Conservation (phyloP, 35 echinoderm and acorn worm genomes). For the Holothuria glaberrima region DNA sequence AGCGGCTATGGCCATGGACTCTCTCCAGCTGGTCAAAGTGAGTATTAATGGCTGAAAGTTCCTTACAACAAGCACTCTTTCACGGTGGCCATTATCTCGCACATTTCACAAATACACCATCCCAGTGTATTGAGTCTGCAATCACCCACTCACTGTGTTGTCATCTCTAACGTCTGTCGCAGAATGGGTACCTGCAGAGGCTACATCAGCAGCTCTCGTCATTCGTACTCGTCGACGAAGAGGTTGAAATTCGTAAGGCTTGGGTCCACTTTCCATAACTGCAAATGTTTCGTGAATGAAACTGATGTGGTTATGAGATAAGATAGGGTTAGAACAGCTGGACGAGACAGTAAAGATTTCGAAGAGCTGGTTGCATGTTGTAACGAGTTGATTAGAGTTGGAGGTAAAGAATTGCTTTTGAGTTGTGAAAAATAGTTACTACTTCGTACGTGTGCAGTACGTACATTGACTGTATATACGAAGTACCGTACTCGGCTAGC, state of each 20-base stretch:
- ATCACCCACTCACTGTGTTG: background rate
- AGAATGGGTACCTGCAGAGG: background rate
- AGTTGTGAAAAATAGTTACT: too few species aligned
- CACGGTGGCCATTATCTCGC: background rate
- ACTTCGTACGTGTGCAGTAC: too few species aligned
- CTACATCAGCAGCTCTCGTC: background rate
- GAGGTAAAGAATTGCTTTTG: too few species aligned
- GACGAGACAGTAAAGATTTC: background rate
- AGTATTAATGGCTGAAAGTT: background rate
- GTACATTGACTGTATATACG: background rate
- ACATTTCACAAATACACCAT: background rate
- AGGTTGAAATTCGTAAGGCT: background rate
- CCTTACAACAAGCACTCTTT: background rate
- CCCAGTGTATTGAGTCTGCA: background rate
- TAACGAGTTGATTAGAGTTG: background rate
- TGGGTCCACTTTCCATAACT: background rate
- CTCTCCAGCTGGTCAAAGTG: background rate
- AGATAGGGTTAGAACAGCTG: background rate
- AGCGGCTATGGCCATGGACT: background rate
- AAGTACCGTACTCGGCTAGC: background rate
- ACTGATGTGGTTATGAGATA: background rate
- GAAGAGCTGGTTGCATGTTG: background rate
- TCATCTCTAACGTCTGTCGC: background rate
- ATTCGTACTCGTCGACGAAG: slow-evolving; percentile 1
- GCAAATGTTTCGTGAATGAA: background rate